Percentiles rank a stretch among this genome's conserved stretches.
Evolutionary conservation across 1,140 invertebrate genomes (phyloP).

Genomic region (Trachelipus rathkii): DNA sequence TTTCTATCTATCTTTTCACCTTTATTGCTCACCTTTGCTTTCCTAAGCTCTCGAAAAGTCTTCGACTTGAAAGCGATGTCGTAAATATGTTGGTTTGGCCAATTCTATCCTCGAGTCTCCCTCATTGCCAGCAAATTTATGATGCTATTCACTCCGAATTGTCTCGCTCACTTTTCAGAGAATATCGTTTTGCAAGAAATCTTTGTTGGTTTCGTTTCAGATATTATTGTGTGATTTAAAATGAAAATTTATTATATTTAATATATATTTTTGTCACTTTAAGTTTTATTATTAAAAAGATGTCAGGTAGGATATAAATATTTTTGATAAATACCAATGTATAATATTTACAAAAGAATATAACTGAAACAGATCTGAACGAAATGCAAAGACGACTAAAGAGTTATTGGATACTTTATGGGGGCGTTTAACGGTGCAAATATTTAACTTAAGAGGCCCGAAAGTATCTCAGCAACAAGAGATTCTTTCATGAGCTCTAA

Average conservation of each 20-base stretch:
- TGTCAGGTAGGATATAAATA: no score
- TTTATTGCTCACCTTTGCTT: conserved; percentile 1
- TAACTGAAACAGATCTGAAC: not conserved
- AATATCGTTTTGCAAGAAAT: not conserved
- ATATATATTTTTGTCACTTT: no score
- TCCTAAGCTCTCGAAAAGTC: not conserved
- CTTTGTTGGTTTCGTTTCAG: no score
- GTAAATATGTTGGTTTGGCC: conserved; percentile 12
- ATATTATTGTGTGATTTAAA: no score
- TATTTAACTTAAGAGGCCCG: not conserved
- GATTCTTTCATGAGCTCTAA: not conserved
- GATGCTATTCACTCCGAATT: not conserved
- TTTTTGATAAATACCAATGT: no score
- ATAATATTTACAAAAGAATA: no score
- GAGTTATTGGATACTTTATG: conserved; percentile 13
- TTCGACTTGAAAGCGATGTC: not conserved
- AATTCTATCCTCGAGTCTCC: conserved; percentile 11
- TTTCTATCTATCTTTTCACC: not conserved
- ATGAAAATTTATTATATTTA: no score
- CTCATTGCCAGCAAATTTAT: conserved; percentile 9
- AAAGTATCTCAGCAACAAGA: conserved; percentile 1
- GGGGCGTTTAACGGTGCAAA: conserved; percentile 8
- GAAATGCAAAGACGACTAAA: not conserved
- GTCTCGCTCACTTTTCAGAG: not conserved
- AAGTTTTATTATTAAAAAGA: no score